A percentile compares a stretch with the other conserved stretches of the same genome.
Evolutionary conservation across 1,140 invertebrate species (phyloP).

Genomic region (Nasonia vitripennis): DNA sequence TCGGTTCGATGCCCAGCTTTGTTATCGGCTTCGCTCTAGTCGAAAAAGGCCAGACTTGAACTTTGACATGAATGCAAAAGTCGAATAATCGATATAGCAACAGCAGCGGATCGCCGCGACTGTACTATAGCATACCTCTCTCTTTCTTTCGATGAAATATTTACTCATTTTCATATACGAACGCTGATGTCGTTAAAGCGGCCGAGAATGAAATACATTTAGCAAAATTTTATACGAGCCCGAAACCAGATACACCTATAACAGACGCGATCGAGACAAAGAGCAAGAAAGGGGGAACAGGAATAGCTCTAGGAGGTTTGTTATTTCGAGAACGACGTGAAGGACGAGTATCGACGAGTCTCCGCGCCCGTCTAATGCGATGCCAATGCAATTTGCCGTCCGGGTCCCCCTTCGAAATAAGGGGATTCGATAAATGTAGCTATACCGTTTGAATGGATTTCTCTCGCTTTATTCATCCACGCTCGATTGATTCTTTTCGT

Average conservation of each 20-base stretch:
- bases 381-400: slow-evolving; percentile 47
- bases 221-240: background rate
- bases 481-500: background rate
- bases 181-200: background rate
- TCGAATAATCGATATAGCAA: slow-evolving; percentile 9
- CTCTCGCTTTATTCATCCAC: background rate
- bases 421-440: slow-evolving; percentile 43
- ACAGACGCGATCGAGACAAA: background rate
- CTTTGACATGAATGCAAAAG: background rate
- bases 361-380: background rate
- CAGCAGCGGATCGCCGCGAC: background rate
- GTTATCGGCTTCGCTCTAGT: background rate
- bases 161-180: slow-evolving; percentile 12
- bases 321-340: background rate
- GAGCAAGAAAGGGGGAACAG: background rate
- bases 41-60: background rate
- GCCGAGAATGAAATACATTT: slow-evolving; percentile 10
- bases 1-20: background rate
- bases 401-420: slow-evolving; percentile 6
- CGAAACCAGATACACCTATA: background rate
- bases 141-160: slow-evolving; percentile 31
- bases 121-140: background rate
- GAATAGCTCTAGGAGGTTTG: background rate
- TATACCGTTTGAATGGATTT: slow-evolving; percentile 44
- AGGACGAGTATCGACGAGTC: background rate